A percentile compares a stretch with the other conserved stretches of the same genome.
These are phyloP conservation scores for Allolobophora icterica DNA, from an alignment of 2,888 invertebrate species.

Conservation along the genomic window DNA sequence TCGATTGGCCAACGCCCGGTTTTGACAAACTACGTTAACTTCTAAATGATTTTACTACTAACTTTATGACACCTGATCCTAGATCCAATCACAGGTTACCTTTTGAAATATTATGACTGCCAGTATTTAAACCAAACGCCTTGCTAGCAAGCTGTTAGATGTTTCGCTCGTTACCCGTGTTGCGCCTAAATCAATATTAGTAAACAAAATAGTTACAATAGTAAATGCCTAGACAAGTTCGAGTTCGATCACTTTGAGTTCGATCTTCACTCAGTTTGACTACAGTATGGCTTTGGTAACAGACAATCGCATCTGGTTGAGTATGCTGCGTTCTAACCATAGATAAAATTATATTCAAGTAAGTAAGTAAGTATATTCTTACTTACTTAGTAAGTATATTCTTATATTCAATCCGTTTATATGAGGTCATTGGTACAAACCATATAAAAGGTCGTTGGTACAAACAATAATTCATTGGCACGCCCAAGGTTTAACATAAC, in stretches of 20 bases:
- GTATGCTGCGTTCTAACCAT: too few species aligned
- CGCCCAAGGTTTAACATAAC: too few species aligned
- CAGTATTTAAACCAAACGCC: background rate
- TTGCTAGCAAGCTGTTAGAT: background rate
- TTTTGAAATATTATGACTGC: background rate
- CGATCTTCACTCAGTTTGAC: background rate
- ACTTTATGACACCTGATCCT: background rate
- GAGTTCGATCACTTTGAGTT: background rate
- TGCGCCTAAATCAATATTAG: background rate
- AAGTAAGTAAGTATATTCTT: too few species aligned
- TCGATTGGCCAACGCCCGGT: background rate
- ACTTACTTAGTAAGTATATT: too few species aligned
- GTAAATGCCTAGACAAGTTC: background rate
- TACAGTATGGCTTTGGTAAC: background rate
- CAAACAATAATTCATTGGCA: too few species aligned
- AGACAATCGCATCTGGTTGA: background rate
- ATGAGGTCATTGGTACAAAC: too few species aligned
- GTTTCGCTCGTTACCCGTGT: background rate
- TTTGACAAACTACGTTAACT: background rate
- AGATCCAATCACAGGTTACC: background rate
- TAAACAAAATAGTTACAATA: background rate
- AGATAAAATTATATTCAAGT: too few species aligned
- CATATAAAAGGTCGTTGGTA: too few species aligned
- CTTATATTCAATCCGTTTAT: too few species aligned
- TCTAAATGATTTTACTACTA: background rate